These are phyloP conservation scores for Probosciger aterrimus DNA, from an alignment of 2,113 vertebrate species.

Conservation along the genomic window DNA sequence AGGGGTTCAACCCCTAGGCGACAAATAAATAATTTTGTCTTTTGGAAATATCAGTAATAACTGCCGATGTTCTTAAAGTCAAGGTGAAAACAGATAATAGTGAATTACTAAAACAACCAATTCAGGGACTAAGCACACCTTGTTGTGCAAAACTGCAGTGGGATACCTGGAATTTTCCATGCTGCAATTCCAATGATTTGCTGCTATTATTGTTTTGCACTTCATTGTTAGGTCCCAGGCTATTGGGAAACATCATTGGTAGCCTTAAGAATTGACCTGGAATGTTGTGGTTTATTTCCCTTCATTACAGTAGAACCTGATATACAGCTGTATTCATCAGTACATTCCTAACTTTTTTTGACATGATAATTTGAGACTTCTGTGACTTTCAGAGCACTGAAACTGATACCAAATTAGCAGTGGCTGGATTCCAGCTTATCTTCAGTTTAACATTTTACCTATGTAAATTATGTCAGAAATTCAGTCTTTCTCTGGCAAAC, in stretches of 20 bases:
- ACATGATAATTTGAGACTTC: background rate
- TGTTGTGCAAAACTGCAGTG: background rate
- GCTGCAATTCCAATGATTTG: background rate
- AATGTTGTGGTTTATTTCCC: background rate
- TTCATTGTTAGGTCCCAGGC: background rate
- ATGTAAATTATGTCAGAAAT: background rate
- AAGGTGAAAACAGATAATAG: background rate
- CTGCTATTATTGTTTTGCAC: background rate
- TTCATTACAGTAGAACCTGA: background rate
- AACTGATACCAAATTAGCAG: background rate
- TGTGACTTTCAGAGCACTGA: background rate
- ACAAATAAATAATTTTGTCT: conserved; percentile 8
- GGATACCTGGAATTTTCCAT: background rate
- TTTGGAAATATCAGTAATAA: background rate
- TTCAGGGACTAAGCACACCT: background rate
- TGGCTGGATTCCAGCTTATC: background rate
- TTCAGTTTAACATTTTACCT: background rate
- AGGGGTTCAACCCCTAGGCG: background rate
- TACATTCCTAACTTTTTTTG: background rate
- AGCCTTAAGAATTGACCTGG: background rate
- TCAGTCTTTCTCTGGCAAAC: background rate
- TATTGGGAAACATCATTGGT: background rate
- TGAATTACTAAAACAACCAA: background rate
- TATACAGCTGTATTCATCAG: background rate
- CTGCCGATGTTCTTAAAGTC: background rate